A percentile compares a stretch with the other conserved stretches of the same genome.
Evolutionary conservation across 2,888 invertebrate genomes (phyloP).

Genomic region (Dynastes hyllus): DNA sequence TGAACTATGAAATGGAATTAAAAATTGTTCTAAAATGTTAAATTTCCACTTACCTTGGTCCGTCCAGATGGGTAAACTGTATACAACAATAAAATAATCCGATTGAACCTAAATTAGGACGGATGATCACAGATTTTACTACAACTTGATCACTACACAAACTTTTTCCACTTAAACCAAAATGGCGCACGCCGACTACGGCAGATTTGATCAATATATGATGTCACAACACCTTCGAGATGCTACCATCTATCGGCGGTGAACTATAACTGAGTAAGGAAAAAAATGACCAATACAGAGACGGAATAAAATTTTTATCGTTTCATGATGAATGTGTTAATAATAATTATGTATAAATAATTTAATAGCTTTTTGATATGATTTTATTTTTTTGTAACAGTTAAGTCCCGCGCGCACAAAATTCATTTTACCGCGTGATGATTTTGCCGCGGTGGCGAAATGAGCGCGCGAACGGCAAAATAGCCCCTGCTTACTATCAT

Average conservation of each 20-base stretch:
- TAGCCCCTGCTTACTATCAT: no score
- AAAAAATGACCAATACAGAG: neutral
- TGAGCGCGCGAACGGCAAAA: no score
- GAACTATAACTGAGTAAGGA: slow-evolving; percentile 55
- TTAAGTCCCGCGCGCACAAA: no score
- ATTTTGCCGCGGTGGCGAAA: no score
- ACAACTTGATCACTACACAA: slow-evolving; percentile 66
- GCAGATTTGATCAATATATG: slow-evolving; percentile 69
- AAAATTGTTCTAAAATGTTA: slow-evolving; percentile 27
- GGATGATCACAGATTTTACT: slow-evolving; percentile 71
- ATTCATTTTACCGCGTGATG: no score
- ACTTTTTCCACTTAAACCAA: slow-evolving; percentile 70
- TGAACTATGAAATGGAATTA: slow-evolving; percentile 48
- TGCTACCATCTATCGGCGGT: slow-evolving; percentile 61
- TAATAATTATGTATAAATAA: no score
- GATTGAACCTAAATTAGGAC: slow-evolving; percentile 67
- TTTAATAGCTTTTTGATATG: neutral
- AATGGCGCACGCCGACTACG: slow-evolving; percentile 72
- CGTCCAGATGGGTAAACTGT: slow-evolving; percentile 81
- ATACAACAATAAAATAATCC: slow-evolving; percentile 70
- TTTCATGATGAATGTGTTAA: neutral
- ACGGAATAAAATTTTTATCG: neutral
- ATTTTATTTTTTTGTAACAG: neutral
- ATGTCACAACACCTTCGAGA: slow-evolving; percentile 63
- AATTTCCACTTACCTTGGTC: slow-evolving; percentile 81